These are phyloP conservation scores for Cnemophilus loriae DNA, from an alignment of 2,113 vertebrate species.

Conservation along the genomic window DNA sequence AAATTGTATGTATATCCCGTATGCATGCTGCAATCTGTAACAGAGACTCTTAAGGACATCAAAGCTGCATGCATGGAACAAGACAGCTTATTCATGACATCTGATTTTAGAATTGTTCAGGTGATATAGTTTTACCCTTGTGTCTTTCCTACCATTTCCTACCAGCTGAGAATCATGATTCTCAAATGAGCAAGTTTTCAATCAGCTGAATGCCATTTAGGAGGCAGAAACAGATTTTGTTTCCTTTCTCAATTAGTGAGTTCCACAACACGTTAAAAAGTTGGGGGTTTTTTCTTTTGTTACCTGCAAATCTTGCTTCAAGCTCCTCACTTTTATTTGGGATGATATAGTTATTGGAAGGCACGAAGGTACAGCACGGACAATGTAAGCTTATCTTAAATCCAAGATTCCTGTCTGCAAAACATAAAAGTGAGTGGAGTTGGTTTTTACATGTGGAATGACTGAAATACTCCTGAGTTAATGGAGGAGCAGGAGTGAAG, in stretches of 20 bases:
- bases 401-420: slow-evolving; percentile 92
- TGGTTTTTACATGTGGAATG: background rate
- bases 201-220: background rate
- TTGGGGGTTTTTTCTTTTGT: background rate
- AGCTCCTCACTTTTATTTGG: slow-evolving; percentile 97
- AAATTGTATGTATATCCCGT: rapidly evolving
- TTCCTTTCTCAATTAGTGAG: background rate
- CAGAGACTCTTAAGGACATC: background rate
- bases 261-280: background rate
- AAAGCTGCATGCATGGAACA: background rate
- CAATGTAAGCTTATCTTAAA: slow-evolving; percentile 97
- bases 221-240: background rate
- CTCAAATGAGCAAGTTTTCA: background rate
- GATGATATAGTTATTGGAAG: slow-evolving; percentile 95
- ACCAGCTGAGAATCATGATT: background rate
- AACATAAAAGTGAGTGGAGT: slow-evolving; percentile 56
- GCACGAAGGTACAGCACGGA: slow-evolving; percentile 94
- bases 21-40: background rate
- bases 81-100: background rate
- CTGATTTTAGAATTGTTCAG: background rate
- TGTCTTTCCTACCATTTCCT: background rate
- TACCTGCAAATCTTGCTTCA: slow-evolving; percentile 96
- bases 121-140: background rate
- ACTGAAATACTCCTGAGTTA: background rate
- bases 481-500: background rate